Percentiles rank a stretch among this genome's conserved stretches.
Conservation (phyloP, 2,888 invertebrate species). For the Acrobasis consociella region DNA sequence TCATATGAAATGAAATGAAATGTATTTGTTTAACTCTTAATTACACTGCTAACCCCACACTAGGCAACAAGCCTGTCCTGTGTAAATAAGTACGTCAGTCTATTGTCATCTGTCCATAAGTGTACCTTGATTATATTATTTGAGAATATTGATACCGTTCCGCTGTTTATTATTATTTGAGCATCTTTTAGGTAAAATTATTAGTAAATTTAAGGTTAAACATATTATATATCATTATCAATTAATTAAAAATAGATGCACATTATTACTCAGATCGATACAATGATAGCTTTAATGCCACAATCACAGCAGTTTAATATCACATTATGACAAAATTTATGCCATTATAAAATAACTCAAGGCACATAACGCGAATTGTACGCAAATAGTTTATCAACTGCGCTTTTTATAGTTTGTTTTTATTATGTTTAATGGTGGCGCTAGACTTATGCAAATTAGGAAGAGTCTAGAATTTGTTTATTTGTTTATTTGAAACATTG, state of each 20-base stretch:
- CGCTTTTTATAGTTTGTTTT: conserved; percentile 6
- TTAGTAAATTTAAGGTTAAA: no score
- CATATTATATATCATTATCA: background rate
- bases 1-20: no score
- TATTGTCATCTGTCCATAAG: no score
- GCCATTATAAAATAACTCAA: background rate
- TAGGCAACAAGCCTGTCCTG: no score
- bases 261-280: background rate
- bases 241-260: background rate
- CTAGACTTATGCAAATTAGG: background rate
- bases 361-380: background rate
- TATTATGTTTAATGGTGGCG: conserved; percentile 12
- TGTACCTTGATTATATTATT: no score
- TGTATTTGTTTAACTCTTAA: no score
- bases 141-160: no score
- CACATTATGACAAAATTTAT: background rate
- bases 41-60: no score
- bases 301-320: background rate
- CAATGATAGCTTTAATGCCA: background rate
- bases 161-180: no score
- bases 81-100: no score
- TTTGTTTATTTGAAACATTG: no score
- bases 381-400: background rate
- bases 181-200: no score
- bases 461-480: background rate